phyloP scores from a whole-genome alignment of 2,797 vertebrate genomes.

The Myotis findleyi region DNA sequence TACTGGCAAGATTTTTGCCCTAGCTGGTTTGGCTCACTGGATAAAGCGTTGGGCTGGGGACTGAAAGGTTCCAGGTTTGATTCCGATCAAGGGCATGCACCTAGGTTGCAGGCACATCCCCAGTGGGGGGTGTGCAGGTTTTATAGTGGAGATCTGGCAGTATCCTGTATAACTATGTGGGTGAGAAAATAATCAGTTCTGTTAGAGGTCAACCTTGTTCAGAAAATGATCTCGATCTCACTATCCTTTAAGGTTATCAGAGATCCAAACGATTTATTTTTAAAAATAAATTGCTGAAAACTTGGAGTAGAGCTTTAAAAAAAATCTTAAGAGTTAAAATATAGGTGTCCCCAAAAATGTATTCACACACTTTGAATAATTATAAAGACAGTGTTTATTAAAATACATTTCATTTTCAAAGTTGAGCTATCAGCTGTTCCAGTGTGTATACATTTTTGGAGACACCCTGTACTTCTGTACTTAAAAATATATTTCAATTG shows the following conservation, averaged over 20 bases:
- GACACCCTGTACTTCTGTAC: neutral
- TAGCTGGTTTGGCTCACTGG: no score
- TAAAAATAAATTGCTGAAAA: constrained; percentile 55
- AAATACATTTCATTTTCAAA: no score
- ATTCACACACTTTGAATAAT: no score
- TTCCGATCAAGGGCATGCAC: no score
- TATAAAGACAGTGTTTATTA: no score
- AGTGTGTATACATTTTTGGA: no score
- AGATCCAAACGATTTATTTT: constrained; percentile 63
- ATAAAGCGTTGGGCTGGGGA: no score
- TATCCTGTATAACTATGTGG: constrained; percentile 56
- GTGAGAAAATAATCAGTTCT: constrained; percentile 67
- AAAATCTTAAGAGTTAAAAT: neutral
- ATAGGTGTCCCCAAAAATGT: no score
- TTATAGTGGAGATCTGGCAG: constrained; percentile 59
- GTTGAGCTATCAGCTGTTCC: no score
- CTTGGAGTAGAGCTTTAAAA: constrained; percentile 68
- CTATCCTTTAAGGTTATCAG: constrained; percentile 47
- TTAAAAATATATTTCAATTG: constrained; percentile 68
- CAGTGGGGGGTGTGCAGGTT: no score
- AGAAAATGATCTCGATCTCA: constrained; percentile 61
- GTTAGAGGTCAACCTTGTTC: constrained; percentile 64
- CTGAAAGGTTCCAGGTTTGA: no score
- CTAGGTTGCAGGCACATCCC: no score
- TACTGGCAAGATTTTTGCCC: constrained; percentile 15